Conservation (phyloP, 2,888 invertebrate species). For the Gordius sp. region DNA sequence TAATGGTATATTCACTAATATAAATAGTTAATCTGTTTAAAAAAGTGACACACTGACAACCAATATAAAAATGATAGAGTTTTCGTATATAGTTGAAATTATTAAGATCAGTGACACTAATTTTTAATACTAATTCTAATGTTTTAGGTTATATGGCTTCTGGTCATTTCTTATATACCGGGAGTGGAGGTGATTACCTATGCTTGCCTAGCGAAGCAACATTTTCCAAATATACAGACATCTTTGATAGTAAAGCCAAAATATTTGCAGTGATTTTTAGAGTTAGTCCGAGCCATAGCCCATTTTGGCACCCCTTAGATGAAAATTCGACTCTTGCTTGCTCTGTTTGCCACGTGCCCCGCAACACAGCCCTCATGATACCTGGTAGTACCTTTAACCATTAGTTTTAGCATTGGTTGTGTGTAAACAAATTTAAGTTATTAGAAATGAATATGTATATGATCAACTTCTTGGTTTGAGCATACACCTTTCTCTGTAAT, state of each 20-base stretch:
- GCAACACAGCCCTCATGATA: conserved; percentile 9
- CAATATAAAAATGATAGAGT: no score
- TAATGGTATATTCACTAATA: not conserved
- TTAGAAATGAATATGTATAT: no score
- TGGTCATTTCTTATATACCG: not conserved
- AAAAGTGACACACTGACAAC: no score
- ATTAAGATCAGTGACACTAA: no score
- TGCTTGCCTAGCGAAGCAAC: conserved; percentile 1
- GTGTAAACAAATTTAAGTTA: no score
- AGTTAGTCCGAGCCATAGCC: not conserved
- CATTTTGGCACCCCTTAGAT: conserved; percentile 8
- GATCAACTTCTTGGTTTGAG: no score
- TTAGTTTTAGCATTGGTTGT: no score
- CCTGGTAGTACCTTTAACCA: no score
- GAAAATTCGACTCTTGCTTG: not conserved
- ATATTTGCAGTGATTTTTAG: conserved; percentile 10
- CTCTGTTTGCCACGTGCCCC: not conserved
- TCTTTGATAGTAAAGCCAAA: not conserved
- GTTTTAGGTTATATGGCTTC: conserved; percentile 2
- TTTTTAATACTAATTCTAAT: no score
- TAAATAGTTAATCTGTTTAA: no score
- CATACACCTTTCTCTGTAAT: no score
- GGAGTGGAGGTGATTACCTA: conserved; percentile 8
- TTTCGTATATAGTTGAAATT: no score
- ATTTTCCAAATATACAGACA: conserved; percentile 7